Percentiles rank a stretch among this genome's conserved stretches.
Evolutionary conservation across 1,140 invertebrate species (phyloP).

Genomic region (Wasmannia auropunctata): DNA sequence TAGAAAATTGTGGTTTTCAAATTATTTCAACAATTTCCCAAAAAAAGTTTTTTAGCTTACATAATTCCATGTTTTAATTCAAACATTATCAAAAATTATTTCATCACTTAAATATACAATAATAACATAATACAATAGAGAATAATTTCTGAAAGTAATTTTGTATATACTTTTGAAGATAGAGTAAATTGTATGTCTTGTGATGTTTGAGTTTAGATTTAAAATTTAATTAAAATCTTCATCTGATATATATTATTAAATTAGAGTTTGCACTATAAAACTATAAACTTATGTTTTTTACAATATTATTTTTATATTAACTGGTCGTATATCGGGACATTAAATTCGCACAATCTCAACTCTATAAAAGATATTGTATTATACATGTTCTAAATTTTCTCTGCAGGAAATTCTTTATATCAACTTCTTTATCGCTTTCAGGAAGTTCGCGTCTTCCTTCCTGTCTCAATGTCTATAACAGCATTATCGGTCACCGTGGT

Average conservation of each 20-base stretch:
- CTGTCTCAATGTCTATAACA: constrained; percentile 4
- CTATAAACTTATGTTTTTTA: not conserved
- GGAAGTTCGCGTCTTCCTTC: not conserved
- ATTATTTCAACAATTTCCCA: not conserved
- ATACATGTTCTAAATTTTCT: not conserved
- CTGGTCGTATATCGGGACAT: not conserved
- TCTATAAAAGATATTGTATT: not conserved
- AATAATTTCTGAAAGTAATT: not conserved
- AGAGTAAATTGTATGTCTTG: not conserved
- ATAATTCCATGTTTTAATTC: not conserved
- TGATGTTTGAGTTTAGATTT: not conserved
- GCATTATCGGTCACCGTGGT: constrained; percentile 3
- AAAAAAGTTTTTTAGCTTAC: not conserved
- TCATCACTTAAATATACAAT: not conserved
- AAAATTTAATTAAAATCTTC: not conserved
- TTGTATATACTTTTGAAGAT: not conserved
- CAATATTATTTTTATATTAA: not conserved
- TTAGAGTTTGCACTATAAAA: not conserved
- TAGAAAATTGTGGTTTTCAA: not conserved
- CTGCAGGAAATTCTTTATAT: no score
- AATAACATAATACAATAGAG: not conserved
- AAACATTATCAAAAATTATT: not conserved
- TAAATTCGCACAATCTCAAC: not conserved
- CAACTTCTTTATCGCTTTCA: no score
- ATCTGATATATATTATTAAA: not conserved